Percentiles rank a stretch among this genome's conserved stretches.
Conservation (phyloP, 2,888 invertebrate genomes). For the Meta bourneti region DNA sequence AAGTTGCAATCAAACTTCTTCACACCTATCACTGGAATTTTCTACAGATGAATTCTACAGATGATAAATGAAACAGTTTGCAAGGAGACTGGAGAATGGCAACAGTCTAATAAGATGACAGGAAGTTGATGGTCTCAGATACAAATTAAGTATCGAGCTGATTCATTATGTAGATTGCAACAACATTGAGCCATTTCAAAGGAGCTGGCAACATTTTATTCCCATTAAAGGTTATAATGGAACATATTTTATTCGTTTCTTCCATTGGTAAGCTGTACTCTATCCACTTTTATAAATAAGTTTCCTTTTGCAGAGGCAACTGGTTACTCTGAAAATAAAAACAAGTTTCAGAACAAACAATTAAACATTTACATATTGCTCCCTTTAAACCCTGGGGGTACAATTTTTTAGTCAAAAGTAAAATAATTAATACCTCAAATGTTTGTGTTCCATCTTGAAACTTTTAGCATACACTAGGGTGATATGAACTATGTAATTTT, state of each 20-base stretch:
- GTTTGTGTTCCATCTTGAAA: too few relatives aligned
- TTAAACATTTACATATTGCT: neutral
- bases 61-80: slow-evolving; percentile 56
- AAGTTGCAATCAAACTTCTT: slow-evolving; percentile 3
- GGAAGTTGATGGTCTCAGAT: slow-evolving; percentile 2
- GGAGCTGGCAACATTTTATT: slow-evolving; percentile 69
- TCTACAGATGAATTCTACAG: slow-evolving; percentile 22
- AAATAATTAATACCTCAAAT: too few relatives aligned
- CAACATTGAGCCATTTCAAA: slow-evolving; percentile 52
- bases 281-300: slow-evolving; percentile 42
- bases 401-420: too few relatives aligned
- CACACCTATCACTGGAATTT: slow-evolving; percentile 74
- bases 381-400: too few relatives aligned
- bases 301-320: neutral
- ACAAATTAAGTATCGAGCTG: slow-evolving; percentile 71
- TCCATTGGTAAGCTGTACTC: slow-evolving; percentile 60
- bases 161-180: slow-evolving; percentile 74
- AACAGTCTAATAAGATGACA: slow-evolving; percentile 36
- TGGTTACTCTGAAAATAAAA: slow-evolving; percentile 27
- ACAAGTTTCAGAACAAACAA: neutral
- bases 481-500: too few relatives aligned
- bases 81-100: slow-evolving; percentile 32
- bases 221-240: slow-evolving; percentile 63
- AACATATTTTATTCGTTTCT: slow-evolving; percentile 18
- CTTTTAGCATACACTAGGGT: too few relatives aligned